Evolutionary conservation across 2,888 invertebrate genomes (phyloP).

Genomic region (Gisinianus flammeolus): DNA sequence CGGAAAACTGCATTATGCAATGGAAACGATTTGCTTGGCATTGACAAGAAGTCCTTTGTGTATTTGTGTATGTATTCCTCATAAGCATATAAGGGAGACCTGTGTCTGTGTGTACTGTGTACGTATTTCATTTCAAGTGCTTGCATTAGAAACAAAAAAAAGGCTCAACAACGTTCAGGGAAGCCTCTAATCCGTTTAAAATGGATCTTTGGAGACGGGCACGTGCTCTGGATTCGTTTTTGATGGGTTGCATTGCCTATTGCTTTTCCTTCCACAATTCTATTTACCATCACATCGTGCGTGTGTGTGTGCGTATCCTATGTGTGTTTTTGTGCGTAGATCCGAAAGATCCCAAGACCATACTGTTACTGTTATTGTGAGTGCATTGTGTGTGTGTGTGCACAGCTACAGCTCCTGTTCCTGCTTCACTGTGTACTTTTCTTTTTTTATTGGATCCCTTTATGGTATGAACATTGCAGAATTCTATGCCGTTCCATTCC

Average conservation of each 20-base stretch:
- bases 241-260: constrained; percentile 33
- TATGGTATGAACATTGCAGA: no score
- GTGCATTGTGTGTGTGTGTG: background rate
- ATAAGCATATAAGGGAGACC: background rate
- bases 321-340: no score
- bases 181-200: constrained; percentile 46
- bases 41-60: background rate
- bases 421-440: no score
- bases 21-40: background rate
- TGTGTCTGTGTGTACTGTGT: background rate
- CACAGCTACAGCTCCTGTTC: background rate
- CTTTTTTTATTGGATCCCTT: constrained; percentile 2
- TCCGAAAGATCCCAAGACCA: no score
- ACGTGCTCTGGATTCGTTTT: constrained; percentile 45
- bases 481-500: no score
- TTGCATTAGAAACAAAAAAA: constrained; percentile 38
- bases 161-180: constrained; percentile 31
- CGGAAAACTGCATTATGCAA: constrained; percentile 21
- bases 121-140: constrained; percentile 13
- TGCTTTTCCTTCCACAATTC: background rate
- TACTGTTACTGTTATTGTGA: no score
- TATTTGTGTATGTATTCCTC: background rate
- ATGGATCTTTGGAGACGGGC: constrained; percentile 39
- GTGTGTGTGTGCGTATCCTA: no score
- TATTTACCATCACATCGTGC: background rate